A percentile compares a stretch with the other conserved stretches of the same genome.
phyloP scores from a whole-genome alignment of 2,113 vertebrate genomes.

The Herpetotheres cachinnans region DNA sequence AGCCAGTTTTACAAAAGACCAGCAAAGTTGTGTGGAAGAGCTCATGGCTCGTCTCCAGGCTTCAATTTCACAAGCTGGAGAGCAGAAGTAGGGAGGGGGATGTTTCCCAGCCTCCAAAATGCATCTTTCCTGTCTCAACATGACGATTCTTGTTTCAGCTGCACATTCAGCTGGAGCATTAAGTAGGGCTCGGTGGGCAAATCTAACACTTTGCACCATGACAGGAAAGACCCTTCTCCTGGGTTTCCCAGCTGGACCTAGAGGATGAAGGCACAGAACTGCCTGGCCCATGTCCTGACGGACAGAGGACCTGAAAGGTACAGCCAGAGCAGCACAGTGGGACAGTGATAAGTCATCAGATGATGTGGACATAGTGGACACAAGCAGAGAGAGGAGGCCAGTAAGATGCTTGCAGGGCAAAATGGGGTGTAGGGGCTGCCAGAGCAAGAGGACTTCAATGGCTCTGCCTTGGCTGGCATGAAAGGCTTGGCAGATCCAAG shows the following conservation, averaged over 20 bases:
- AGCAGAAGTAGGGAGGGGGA: not conserved
- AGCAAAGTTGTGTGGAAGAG: not conserved
- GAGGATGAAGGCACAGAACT: not conserved
- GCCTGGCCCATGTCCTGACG: not conserved
- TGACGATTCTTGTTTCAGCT: not conserved
- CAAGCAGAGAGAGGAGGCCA: not conserved
- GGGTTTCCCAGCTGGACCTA: not conserved
- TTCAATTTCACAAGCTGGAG: not conserved
- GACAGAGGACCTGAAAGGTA: not conserved
- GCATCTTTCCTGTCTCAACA: not conserved
- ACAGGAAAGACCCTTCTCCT: not conserved
- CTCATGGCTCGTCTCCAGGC: not conserved
- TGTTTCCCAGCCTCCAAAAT: not conserved
- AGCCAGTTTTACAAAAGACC: not conserved
- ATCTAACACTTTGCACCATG: not conserved
- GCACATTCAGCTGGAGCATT: not conserved
- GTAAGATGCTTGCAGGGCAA: not conserved
- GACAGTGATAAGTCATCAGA: not conserved
- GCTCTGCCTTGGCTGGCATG: fast-evolving
- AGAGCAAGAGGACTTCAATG: not conserved
- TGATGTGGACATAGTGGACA: not conserved
- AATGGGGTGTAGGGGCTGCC: not conserved
- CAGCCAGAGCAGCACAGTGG: not conserved
- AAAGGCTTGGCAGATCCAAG: not conserved
- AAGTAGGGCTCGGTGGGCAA: not conserved